Evolutionary conservation across 2,888 invertebrate genomes (phyloP).

Genomic region (Camponotus fellah): DNA sequence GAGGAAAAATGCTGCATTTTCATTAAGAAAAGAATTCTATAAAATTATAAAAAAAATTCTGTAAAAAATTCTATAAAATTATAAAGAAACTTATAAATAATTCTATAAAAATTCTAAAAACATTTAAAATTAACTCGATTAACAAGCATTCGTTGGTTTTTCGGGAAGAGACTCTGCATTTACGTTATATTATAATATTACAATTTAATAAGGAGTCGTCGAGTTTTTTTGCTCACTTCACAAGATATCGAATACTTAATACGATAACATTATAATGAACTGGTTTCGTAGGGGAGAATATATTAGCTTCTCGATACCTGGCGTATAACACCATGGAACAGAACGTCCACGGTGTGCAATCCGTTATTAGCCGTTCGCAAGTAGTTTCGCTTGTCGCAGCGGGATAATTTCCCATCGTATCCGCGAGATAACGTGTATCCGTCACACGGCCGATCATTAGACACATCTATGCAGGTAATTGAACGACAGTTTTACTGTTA

Average conservation of each 20-base stretch:
- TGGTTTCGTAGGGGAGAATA: not conserved
- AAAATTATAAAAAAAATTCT: too few species aligned
- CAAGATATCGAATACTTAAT: not conserved
- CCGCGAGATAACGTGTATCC: slow-evolving; percentile 12
- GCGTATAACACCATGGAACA: slow-evolving; percentile 16
- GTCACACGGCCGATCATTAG: slow-evolving; percentile 15
- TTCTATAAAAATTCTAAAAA: not conserved
- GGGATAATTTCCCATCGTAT: slow-evolving; percentile 23
- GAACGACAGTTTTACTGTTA: slow-evolving; percentile 55
- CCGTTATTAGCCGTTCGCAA: slow-evolving; percentile 23
- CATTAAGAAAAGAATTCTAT: not conserved
- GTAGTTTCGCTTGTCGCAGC: slow-evolving; percentile 29
- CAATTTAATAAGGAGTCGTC: too few species aligned
- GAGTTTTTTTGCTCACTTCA: not conserved
- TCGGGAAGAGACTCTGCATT: not conserved
- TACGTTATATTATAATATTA: not conserved
- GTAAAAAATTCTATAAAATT: too few species aligned
- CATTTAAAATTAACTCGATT: not conserved
- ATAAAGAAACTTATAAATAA: too few species aligned
- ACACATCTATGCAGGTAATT: slow-evolving; percentile 58
- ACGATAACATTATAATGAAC: not conserved
- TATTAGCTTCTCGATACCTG: not conserved
- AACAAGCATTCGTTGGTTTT: not conserved
- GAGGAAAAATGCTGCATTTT: not conserved
- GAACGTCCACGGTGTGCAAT: not conserved